Percentiles rank a stretch among this genome's conserved stretches.
Evolutionary conservation across 2,888 invertebrate genomes (phyloP).

Genomic region (Amaurobius ferox): DNA sequence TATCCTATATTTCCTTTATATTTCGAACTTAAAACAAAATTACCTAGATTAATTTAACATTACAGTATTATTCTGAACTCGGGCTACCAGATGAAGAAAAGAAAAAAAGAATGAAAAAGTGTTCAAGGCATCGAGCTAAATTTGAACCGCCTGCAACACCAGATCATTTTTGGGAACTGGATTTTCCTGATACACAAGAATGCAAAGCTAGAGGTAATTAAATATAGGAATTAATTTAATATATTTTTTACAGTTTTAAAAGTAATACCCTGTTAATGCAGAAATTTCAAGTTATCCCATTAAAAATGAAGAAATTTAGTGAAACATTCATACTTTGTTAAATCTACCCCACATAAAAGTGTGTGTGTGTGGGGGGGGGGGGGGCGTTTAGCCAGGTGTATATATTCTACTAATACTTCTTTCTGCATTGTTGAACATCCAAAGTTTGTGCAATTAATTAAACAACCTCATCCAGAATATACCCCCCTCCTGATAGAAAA

Average conservation of each 20-base stretch:
- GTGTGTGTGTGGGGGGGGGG: too few relatives aligned
- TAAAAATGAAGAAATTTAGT: too few relatives aligned
- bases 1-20: too few relatives aligned
- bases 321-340: too few relatives aligned
- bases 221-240: too few relatives aligned
- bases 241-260: neutral
- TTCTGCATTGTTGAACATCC: too few relatives aligned
- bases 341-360: too few relatives aligned
- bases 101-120: slow-evolving; percentile 63
- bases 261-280: neutral
- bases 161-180: slow-evolving; percentile 74
- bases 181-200: slow-evolving; percentile 74
- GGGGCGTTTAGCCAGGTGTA: too few relatives aligned
- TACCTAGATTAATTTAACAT: neutral
- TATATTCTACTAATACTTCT: too few relatives aligned
- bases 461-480: too few relatives aligned
- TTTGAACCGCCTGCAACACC: slow-evolving; percentile 73
- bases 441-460: too few relatives aligned
- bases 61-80: slow-evolving; percentile 64
- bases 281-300: neutral
- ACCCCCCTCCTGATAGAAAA: too few relatives aligned
- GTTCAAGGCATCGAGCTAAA: slow-evolving; percentile 73
- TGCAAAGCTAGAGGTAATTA: slow-evolving; percentile 66
- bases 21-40: neutral
- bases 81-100: slow-evolving; percentile 69